phyloP scores from a whole-genome alignment of 2,113 vertebrate genomes.

The Thymallus thymallus region DNA sequence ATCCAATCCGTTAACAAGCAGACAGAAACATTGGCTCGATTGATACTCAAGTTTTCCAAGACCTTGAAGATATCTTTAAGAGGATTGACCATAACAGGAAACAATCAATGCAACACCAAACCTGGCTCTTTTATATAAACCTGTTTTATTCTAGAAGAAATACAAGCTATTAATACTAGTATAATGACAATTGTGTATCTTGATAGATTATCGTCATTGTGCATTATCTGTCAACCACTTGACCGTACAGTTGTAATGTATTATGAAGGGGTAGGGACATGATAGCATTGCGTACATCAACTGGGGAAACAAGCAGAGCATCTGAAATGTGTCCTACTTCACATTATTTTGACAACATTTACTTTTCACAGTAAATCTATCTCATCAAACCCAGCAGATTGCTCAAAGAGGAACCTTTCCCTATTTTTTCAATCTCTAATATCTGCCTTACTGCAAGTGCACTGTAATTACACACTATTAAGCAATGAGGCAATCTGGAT shows the following conservation, averaged over 20 bases:
- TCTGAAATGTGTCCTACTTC: too few relatives aligned
- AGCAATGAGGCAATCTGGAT: constrained; percentile 28
- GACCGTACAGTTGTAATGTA: neutral
- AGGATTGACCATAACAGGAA: neutral
- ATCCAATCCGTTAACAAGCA: neutral
- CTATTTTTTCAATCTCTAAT: neutral
- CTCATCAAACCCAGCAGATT: constrained; percentile 6
- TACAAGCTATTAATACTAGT: too few relatives aligned
- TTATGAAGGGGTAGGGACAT: too few relatives aligned
- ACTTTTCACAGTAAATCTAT: neutral
- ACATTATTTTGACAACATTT: too few relatives aligned
- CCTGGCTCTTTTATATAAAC: neutral
- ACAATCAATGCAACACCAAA: neutral
- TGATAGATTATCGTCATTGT: too few relatives aligned
- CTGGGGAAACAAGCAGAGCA: too few relatives aligned
- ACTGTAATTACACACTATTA: constrained; percentile 31
- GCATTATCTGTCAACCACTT: neutral
- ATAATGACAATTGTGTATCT: neutral
- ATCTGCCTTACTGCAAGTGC: constrained; percentile 4
- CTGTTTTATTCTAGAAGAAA: neutral
- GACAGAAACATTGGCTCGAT: neutral
- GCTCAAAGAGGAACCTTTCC: neutral
- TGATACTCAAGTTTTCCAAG: constrained; percentile 5
- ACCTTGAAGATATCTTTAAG: constrained; percentile 8
- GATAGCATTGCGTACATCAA: too few relatives aligned